Evolutionary conservation across 2,888 invertebrate species (phyloP).

Genomic region (Onchidella celtica): DNA sequence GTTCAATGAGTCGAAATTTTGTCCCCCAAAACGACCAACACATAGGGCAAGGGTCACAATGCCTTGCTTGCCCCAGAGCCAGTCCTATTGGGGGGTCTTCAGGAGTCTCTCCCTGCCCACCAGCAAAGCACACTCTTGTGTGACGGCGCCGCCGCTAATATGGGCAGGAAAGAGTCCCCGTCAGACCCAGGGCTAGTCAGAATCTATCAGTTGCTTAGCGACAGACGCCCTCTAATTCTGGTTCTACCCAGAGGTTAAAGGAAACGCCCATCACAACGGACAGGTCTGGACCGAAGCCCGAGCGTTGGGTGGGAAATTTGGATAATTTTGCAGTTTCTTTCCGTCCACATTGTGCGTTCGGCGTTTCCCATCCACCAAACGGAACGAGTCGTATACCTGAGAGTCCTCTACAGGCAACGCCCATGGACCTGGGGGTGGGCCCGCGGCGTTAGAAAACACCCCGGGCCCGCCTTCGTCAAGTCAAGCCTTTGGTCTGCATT

Average conservation of each 20-base stretch:
- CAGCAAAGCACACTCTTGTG: slow-evolving; percentile 46
- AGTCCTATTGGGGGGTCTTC: slow-evolving; percentile 29
- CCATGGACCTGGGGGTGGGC: slow-evolving; percentile 33
- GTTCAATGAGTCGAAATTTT: too few relatives aligned
- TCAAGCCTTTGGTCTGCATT: background rate
- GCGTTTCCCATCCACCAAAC: background rate
- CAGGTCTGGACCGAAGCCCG: slow-evolving; percentile 19
- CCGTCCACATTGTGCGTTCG: slow-evolving; percentile 7
- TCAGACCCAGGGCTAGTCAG: slow-evolving; percentile 31
- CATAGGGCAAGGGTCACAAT: slow-evolving; percentile 18
- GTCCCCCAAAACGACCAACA: slow-evolving; percentile 46
- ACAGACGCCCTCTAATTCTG: background rate
- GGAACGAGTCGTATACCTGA: slow-evolving; percentile 20
- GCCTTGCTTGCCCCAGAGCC: slow-evolving; percentile 26
- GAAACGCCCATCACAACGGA: slow-evolving; percentile 3
- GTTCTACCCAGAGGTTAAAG: background rate
- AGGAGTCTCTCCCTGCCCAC: background rate
- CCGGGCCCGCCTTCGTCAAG: slow-evolving; percentile 36
- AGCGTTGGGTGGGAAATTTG: background rate
- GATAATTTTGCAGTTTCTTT: background rate
- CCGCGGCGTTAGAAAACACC: slow-evolving; percentile 27
- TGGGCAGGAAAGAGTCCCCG: background rate
- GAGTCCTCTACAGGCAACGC: background rate
- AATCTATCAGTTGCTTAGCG: background rate
- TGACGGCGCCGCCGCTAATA: slow-evolving; percentile 46